phyloP scores from a whole-genome alignment of 1,140 invertebrate species.

The Amyelois transitella region DNA sequence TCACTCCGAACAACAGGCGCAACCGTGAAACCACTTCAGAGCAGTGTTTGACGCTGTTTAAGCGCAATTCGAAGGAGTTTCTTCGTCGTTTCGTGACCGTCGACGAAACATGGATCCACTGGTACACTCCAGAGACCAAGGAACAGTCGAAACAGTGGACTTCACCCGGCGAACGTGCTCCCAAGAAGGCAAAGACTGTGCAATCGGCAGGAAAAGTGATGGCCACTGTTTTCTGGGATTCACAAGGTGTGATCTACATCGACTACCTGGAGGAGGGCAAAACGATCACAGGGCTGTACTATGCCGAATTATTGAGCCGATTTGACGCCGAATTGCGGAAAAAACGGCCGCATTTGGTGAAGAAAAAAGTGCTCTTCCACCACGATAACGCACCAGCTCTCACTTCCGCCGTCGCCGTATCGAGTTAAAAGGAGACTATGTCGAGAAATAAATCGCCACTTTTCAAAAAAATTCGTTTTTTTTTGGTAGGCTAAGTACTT shows the following conservation, averaged over 20 bases:
- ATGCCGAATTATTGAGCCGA: no score
- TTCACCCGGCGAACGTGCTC: conserved; percentile 22
- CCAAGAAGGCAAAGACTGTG: conserved; percentile 43
- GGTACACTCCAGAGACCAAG: conserved; percentile 51
- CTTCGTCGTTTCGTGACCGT: conserved; percentile 33
- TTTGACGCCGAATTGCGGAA: no score
- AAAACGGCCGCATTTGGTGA: background rate
- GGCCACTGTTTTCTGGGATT: conserved; percentile 43
- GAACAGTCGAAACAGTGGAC: conserved; percentile 29
- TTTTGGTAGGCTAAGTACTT: no score
- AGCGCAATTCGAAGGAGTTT: conserved; percentile 43
- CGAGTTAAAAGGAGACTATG: no score
- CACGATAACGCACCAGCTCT: background rate
- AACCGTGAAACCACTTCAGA: conserved; percentile 31
- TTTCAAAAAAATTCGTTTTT: no score
- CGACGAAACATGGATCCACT: conserved; percentile 56
- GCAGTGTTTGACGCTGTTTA: conserved; percentile 39
- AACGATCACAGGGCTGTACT: conserved; percentile 37
- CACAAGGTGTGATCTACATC: conserved; percentile 26
- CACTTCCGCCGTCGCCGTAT: background rate
- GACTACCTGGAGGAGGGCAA: conserved; percentile 34
- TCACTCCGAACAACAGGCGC: conserved; percentile 39
- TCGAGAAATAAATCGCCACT: no score
- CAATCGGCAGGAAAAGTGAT: conserved; percentile 34
- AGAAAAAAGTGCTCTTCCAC: background rate